These are phyloP conservation scores for Pocillopora damicornis DNA, from an alignment of 64 coral and sea anemone species.

Conservation along the genomic window DNA sequence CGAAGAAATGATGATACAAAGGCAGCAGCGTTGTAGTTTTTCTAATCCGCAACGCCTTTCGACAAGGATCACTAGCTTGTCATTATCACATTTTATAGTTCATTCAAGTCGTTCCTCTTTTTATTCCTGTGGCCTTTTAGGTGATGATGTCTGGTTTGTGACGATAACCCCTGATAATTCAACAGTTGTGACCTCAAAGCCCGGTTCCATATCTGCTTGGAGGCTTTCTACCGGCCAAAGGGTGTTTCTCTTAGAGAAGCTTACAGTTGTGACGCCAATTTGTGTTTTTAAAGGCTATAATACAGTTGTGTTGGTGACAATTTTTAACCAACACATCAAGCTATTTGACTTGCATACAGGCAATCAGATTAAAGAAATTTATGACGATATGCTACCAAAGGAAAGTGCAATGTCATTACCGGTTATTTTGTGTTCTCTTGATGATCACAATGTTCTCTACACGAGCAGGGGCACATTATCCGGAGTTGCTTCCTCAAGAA, in stretches of 20 bases:
- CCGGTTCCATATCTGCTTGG: conserved; percentile 59
- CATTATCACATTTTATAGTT: not conserved
- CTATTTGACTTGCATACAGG: conserved; percentile 60
- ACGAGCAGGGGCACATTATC: not conserved
- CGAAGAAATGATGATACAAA: too few relatives aligned
- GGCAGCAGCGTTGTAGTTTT: too few relatives aligned
- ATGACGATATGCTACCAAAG: conserved; percentile 6
- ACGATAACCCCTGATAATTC: conserved; percentile 61
- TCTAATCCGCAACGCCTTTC: not conserved
- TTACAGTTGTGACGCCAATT: conserved; percentile 30
- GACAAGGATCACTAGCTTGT: not conserved
- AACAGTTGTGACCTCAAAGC: conserved; percentile 48
- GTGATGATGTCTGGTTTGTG: conserved; percentile 46
- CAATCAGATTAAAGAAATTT: conserved; percentile 24
- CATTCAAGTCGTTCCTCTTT: not conserved
- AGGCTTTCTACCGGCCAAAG: conserved; percentile 72
- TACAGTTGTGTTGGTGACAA: conserved; percentile 15
- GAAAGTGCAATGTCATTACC: not conserved
- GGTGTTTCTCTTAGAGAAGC: conserved; percentile 41
- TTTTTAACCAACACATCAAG: conserved; percentile 29
- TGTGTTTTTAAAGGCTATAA: not conserved
- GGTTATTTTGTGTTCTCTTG: not conserved
- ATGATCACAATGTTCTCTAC: conserved; percentile 9
- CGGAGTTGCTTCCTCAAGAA: not conserved
- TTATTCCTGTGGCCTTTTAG: conserved; percentile 3